Percentiles rank a stretch among this genome's conserved stretches.
phyloP scores from a whole-genome alignment of 2,888 invertebrate species.

The Oxystoma pomonae region DNA sequence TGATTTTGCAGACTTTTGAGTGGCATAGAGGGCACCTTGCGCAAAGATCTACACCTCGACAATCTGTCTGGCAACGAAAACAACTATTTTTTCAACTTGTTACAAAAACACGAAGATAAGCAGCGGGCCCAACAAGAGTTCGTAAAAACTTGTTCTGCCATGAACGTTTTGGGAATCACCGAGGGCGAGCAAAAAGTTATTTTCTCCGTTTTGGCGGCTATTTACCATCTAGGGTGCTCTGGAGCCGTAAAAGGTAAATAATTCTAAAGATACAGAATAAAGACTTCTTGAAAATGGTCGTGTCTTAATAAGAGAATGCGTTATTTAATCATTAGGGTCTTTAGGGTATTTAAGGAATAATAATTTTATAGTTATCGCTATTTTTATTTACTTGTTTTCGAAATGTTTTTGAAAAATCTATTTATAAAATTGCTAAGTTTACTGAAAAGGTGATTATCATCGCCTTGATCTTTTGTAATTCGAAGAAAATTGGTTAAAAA shows the following conservation, averaged over 20 bases:
- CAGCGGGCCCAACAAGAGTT: conserved; percentile 79
- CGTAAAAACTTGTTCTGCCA: conserved; percentile 70
- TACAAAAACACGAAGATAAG: conserved; percentile 76
- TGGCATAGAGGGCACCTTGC: conserved; percentile 76
- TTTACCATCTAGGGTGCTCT: conserved; percentile 89
- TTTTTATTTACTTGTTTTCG: too few relatives aligned
- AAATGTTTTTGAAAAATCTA: too few relatives aligned
- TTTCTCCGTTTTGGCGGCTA: conserved; percentile 86
- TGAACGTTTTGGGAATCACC: conserved; percentile 70
- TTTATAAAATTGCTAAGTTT: too few relatives aligned
- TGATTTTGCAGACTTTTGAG: conserved; percentile 65
- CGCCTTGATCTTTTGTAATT: too few relatives aligned
- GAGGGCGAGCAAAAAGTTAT: conserved; percentile 77
- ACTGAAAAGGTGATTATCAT: too few relatives aligned
- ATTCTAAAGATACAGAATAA: too few relatives aligned
- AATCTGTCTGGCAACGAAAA: conserved; percentile 60
- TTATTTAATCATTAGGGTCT: too few relatives aligned
- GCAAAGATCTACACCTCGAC: conserved; percentile 80
- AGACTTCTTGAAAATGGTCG: not conserved
- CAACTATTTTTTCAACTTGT: conserved; percentile 75
- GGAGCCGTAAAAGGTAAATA: conserved; percentile 68
- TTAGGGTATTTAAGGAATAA: too few relatives aligned
- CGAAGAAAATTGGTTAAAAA: too few relatives aligned
- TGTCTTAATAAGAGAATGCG: too few relatives aligned
- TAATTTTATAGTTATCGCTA: too few relatives aligned